phyloP scores from a whole-genome alignment of 2,797 vertebrate species.

The Poeciliopsis turneri region DNA sequence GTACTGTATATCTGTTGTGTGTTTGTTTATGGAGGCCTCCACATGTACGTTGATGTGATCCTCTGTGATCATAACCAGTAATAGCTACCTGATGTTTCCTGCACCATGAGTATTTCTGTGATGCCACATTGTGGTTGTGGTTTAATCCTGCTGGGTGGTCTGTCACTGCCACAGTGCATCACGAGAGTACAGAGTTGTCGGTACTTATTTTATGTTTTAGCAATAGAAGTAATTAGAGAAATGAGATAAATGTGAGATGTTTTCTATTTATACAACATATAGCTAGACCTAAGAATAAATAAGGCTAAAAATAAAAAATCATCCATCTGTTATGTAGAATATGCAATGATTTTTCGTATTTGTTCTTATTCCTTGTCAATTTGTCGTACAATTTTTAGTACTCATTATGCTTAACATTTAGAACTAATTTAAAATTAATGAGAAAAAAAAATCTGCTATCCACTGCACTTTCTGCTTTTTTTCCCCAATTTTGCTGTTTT shows the following conservation, averaged over 20 bases:
- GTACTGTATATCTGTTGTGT: conserved; percentile 28
- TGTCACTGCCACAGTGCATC: conserved; percentile 61
- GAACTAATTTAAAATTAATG: not conserved
- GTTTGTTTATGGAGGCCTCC: conserved; percentile 59
- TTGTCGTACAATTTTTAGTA: not conserved
- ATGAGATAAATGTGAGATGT: not conserved
- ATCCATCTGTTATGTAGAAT: not conserved
- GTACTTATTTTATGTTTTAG: conserved; percentile 22
- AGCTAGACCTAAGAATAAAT: not conserved
- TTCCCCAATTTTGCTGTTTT: not conserved
- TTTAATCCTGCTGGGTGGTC: conserved; percentile 81
- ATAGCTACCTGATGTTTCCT: conserved; percentile 71
- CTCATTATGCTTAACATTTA: not conserved
- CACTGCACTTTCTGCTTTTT: not conserved
- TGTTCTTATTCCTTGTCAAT: not conserved
- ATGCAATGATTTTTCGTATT: not conserved
- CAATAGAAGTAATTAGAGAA: not conserved
- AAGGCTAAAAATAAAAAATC: no score
- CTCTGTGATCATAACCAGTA: conserved; percentile 39
- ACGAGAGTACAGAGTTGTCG: conserved; percentile 38
- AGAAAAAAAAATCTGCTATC: not conserved
- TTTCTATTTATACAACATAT: not conserved
- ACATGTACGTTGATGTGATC: conserved; percentile 49
- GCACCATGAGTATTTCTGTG: conserved; percentile 46
- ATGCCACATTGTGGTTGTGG: conserved; percentile 74